These are phyloP conservation scores for Microvelia longipes DNA, from an alignment of 1,140 invertebrate genomes.

Conservation along the genomic window DNA sequence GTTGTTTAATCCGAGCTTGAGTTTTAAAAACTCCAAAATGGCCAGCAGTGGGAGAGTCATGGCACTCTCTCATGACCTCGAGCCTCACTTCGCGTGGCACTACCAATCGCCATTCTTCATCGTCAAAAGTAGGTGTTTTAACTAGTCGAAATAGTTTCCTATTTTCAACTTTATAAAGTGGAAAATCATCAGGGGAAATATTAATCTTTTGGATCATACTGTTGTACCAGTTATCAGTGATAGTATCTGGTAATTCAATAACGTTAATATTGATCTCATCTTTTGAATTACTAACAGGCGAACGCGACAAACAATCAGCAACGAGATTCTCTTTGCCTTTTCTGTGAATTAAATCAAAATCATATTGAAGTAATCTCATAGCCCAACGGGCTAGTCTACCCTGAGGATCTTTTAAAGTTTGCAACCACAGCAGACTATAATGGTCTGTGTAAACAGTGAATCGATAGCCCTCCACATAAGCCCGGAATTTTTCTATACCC, in stretches of 20 bases:
- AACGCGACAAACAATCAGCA: slow-evolving; percentile 7
- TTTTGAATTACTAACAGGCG: no score
- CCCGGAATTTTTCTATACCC: slow-evolving; percentile 28
- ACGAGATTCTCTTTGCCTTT: slow-evolving; percentile 17
- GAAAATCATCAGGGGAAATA: neutral
- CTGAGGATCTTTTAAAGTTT: slow-evolving; percentile 28
- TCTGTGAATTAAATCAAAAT: slow-evolving; percentile 17
- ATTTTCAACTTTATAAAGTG: neutral
- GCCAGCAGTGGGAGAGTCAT: slow-evolving; percentile 19
- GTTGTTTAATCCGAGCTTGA: slow-evolving; percentile 5
- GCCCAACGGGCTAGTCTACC: slow-evolving; percentile 28
- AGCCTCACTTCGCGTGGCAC: slow-evolving; percentile 16
- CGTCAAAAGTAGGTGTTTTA: neutral
- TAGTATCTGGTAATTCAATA: no score
- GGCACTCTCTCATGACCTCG: slow-evolving; percentile 17
- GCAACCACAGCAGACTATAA: slow-evolving; percentile 32
- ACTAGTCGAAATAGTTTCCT: neutral
- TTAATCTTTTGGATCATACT: neutral
- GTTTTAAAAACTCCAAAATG: slow-evolving; percentile 25
- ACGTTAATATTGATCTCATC: no score
- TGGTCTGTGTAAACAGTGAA: slow-evolving; percentile 32
- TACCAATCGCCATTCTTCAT: slow-evolving; percentile 23
- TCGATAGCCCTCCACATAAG: slow-evolving; percentile 23
- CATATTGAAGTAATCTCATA: slow-evolving; percentile 27
- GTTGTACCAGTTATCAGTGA: no score